Percentiles rank a stretch among this genome's conserved stretches.
phyloP scores from a whole-genome alignment of 2,797 vertebrate species.

The Takifugu rubripes region DNA sequence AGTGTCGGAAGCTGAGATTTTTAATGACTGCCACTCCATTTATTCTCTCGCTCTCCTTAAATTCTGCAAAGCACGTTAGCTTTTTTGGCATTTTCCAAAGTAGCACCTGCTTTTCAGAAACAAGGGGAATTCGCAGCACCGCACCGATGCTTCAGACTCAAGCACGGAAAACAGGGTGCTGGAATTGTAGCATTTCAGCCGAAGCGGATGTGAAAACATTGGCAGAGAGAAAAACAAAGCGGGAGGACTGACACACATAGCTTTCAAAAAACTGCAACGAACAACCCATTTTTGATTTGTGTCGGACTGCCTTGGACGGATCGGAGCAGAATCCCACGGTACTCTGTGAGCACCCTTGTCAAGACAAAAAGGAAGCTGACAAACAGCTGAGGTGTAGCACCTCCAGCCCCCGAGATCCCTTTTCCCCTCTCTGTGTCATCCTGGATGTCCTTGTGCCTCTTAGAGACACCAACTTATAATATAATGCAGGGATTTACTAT shows the following conservation, averaged over 20 bases:
- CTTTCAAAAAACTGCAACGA: too few species aligned
- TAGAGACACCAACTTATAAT: not conserved
- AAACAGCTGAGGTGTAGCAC: too few species aligned
- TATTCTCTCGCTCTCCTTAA: not conserved
- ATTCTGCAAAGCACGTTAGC: not conserved
- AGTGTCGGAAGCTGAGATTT: not conserved
- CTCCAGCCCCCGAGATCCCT: too few species aligned
- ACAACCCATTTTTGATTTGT: too few species aligned
- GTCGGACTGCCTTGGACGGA: too few species aligned
- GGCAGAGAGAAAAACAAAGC: conserved; percentile 14
- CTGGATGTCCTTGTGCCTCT: too few species aligned
- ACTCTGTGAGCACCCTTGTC: too few species aligned
- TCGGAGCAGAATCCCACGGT: too few species aligned
- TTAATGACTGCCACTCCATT: not conserved
- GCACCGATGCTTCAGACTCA: conserved; percentile 22
- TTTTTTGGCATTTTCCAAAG: conserved; percentile 1
- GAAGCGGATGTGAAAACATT: not conserved
- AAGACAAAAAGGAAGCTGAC: too few species aligned
- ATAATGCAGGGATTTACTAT: conserved; percentile 16
- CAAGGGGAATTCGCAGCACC: conserved; percentile 8
- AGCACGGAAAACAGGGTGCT: too few species aligned
- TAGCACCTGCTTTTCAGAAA: not conserved
- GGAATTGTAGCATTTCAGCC: too few species aligned
- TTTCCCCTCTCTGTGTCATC: too few species aligned
- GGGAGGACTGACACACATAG: not conserved